Evolutionary conservation across 2,888 invertebrate genomes (phyloP).

Genomic region (Allygus modestus): DNA sequence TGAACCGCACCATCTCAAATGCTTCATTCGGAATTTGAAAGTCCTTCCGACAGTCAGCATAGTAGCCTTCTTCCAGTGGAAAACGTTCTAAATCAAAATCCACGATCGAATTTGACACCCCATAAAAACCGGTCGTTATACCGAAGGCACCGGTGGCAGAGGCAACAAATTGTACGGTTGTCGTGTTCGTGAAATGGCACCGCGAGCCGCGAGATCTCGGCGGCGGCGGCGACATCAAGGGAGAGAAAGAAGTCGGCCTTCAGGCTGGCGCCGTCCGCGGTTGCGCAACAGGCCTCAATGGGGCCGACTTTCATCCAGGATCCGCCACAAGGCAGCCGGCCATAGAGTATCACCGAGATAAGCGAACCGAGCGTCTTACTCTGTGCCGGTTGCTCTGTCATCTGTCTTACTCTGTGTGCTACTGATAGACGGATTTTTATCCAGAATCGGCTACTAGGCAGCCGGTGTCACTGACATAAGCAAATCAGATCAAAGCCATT

Average conservation of each 20-base stretch:
- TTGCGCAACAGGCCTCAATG: slow-evolving; percentile 51
- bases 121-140: neutral
- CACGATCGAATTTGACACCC: no score
- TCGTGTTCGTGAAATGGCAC: slow-evolving; percentile 32
- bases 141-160: neutral
- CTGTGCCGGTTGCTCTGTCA: neutral
- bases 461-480: no score
- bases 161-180: slow-evolving; percentile 7
- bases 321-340: neutral
- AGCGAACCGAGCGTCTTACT: neutral
- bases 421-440: neutral
- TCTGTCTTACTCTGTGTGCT: neutral
- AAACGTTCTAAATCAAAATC: no score
- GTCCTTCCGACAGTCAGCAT: no score
- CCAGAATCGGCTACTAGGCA: no score
- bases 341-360: neutral
- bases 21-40: no score
- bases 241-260: slow-evolving; percentile 55
- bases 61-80: no score
- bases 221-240: slow-evolving; percentile 21
- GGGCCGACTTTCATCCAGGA: slow-evolving; percentile 35
- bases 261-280: slow-evolving; percentile 30
- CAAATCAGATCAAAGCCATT: no score
- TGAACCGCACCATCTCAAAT: no score
- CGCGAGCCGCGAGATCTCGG: slow-evolving; percentile 17